Evolutionary conservation across 1,140 invertebrate genomes (phyloP).

Genomic region (Orchesella cincta): DNA sequence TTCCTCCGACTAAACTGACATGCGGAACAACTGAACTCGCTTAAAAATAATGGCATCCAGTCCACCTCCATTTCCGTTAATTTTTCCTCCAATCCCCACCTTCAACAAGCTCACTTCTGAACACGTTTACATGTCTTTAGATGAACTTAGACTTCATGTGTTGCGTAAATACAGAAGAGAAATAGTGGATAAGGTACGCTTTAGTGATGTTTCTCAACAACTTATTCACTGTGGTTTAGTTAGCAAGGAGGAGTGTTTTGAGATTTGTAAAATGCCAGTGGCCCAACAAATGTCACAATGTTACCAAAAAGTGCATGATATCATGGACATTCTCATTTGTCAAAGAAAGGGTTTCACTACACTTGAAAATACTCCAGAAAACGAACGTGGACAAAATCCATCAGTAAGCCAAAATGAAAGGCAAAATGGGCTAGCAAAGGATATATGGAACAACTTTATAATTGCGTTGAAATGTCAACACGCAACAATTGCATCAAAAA

Average conservation of each 20-base stretch:
- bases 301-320: slow-evolving; percentile 11
- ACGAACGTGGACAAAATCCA: neutral
- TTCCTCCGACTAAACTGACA: no score
- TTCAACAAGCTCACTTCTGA: no score
- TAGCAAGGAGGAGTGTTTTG: slow-evolving; percentile 19
- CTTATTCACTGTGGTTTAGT: neutral
- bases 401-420: neutral
- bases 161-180: neutral
- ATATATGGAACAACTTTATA: slow-evolving; percentile 14
- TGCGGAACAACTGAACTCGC: no score
- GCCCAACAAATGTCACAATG: neutral
- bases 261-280: slow-evolving; percentile 8
- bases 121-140: no score
- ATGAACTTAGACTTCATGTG: neutral
- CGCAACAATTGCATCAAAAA: neutral
- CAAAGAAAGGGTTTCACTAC: neutral
- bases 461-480: neutral
- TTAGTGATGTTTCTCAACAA: neutral
- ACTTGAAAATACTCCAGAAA: no score
- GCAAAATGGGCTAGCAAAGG: neutral
- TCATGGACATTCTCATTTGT: slow-evolving; percentile 17
- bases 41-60: no score
- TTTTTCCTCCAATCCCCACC: no score
- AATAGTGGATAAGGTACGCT: neutral
- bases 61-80: no score